These are phyloP conservation scores for Thecocarcelia acutangulata DNA, from an alignment of 2,888 invertebrate species.

Conservation along the genomic window DNA sequence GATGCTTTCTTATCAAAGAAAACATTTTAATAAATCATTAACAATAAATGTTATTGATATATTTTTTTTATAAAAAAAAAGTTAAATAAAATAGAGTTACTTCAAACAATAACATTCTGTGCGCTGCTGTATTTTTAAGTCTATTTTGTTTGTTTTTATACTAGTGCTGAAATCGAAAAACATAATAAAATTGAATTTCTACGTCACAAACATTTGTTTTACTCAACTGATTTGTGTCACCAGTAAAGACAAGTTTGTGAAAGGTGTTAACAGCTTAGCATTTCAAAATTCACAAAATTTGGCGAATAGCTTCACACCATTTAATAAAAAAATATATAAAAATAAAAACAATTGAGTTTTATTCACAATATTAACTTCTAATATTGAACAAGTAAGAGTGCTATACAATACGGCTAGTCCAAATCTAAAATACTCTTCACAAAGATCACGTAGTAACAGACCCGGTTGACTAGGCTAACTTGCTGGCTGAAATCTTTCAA, in stretches of 20 bases:
- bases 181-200: not conserved
- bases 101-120: conserved; percentile 34
- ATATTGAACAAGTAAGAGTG: no score
- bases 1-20: conserved; percentile 10
- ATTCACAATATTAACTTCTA: no score
- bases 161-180: not conserved
- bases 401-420: no score
- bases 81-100: conserved; percentile 13
- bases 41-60: conserved; percentile 58
- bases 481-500: no score
- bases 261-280: conserved; percentile 22
- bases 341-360: no score
- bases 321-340: not conserved
- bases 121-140: not conserved
- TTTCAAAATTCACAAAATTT: not conserved
- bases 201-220: not conserved
- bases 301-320: no score
- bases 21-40: conserved; percentile 55
- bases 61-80: conserved; percentile 3
- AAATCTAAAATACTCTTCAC: no score
- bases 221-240: conserved; percentile 1
- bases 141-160: not conserved
- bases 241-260: conserved; percentile 17
- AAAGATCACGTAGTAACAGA: no score
- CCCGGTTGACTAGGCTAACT: no score